A percentile compares a stretch with the other conserved stretches of the same genome.
phyloP scores from a whole-genome alignment of 2,113 vertebrate genomes.

The Mellivora capensis region DNA sequence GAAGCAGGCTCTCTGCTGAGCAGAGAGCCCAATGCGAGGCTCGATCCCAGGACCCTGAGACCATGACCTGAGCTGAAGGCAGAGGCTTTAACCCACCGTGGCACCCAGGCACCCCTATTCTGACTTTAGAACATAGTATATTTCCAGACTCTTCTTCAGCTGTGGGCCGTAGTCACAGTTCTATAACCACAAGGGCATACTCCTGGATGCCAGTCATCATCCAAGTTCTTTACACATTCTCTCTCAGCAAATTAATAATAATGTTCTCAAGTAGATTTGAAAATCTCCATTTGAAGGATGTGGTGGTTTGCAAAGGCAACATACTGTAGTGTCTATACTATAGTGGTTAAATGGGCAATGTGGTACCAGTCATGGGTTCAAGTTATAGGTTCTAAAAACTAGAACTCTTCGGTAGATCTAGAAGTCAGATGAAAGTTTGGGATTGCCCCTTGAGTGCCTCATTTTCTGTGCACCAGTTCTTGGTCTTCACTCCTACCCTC shows the following conservation, averaged over 20 bases:
- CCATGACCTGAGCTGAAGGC: no score
- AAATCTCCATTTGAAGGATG: not conserved
- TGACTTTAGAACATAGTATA: not conserved
- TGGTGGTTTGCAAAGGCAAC: no score
- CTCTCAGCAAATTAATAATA: not conserved
- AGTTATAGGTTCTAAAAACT: not conserved
- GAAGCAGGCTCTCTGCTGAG: no score
- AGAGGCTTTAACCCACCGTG: no score
- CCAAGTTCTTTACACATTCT: not conserved
- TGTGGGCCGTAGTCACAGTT: not conserved
- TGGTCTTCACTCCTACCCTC: not conserved
- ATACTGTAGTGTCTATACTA: not conserved
- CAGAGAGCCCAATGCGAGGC: no score
- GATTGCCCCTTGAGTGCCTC: not conserved
- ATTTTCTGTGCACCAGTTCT: not conserved
- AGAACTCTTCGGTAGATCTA: not conserved
- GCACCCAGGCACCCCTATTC: no score
- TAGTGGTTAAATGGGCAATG: not conserved
- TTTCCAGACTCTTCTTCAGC: not conserved
- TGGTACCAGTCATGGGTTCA: not conserved
- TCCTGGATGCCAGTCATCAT: not conserved
- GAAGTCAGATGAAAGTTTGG: not conserved
- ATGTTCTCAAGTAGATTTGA: not conserved
- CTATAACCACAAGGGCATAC: not conserved
- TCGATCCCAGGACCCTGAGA: no score